A percentile compares a stretch with the other conserved stretches of the same genome.
Conservation (phyloP, 2,888 invertebrate genomes). For the Himalopsyche kuldschensis region DNA sequence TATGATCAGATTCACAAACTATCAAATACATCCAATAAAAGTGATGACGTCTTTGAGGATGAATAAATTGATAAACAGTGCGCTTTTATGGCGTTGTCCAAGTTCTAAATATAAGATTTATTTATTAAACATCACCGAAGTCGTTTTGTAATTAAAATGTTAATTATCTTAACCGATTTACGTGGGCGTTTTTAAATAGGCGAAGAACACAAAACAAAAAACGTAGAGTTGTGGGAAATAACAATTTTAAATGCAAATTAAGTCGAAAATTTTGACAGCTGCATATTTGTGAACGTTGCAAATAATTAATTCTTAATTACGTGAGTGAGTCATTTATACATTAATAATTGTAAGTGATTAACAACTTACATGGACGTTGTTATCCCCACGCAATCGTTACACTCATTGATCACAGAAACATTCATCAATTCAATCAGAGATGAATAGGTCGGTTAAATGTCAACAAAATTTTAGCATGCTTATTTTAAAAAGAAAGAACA, state of each 20-base stretch:
- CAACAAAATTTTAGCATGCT: too few relatives aligned
- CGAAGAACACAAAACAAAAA: background rate
- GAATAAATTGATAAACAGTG: background rate
- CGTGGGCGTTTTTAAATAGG: slow-evolving; percentile 4
- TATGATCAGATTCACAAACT: too few relatives aligned
- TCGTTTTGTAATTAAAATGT: slow-evolving; percentile 24
- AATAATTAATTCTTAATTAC: background rate
- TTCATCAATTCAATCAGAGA: too few relatives aligned
- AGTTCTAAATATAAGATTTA: background rate
- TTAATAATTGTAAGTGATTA: too few relatives aligned
- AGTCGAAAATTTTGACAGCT: background rate
- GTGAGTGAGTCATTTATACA: background rate
- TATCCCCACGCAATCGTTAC: too few relatives aligned
- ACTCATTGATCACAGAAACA: too few relatives aligned
- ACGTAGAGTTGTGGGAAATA: background rate
- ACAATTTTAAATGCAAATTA: background rate
- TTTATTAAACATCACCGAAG: background rate
- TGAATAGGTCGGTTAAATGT: too few relatives aligned
- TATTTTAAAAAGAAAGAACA: too few relatives aligned
- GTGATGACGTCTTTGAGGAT: background rate
- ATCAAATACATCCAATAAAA: background rate
- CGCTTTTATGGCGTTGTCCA: background rate
- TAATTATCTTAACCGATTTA: slow-evolving; percentile 15
- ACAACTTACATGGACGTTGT: too few relatives aligned
- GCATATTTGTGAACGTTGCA: background rate